Conservation (phyloP, 1,140 invertebrate species). For the Zaprionus tsacasi region DNA sequence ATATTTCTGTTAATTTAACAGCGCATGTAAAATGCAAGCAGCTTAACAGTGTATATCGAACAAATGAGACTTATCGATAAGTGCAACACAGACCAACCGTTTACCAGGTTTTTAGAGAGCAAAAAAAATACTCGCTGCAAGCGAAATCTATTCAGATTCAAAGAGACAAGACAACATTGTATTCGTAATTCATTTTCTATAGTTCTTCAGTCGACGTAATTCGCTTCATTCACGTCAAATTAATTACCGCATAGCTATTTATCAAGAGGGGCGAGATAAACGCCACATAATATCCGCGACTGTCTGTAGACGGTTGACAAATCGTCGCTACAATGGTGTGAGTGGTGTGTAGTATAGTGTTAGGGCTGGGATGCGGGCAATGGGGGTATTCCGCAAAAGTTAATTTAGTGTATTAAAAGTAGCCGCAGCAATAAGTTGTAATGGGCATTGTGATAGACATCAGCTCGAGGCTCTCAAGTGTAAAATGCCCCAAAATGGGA, state of each 20-base stretch:
- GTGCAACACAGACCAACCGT: not conserved
- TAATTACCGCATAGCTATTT: constrained; percentile 76
- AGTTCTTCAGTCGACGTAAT: constrained; percentile 28
- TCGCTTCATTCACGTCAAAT: constrained; percentile 69
- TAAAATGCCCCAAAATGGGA: constrained; percentile 69
- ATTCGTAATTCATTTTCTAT: constrained; percentile 9
- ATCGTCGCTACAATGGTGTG: constrained; percentile 12
- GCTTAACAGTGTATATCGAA: not conserved
- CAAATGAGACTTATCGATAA: not conserved
- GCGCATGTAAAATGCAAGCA: not conserved
- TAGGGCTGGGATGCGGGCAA: not conserved
- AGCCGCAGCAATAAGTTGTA: constrained; percentile 75
- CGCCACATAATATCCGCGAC: constrained; percentile 64
- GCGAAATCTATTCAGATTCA: not conserved
- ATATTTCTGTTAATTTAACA: not conserved
- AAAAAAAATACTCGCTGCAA: not conserved
- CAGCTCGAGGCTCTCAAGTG: constrained; percentile 55
- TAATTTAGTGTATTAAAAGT: constrained; percentile 81
- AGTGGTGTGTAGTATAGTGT: not conserved
- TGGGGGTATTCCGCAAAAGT: constrained; percentile 44
- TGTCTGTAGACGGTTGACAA: constrained; percentile 34
- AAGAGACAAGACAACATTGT: not conserved
- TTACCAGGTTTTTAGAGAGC: not conserved
- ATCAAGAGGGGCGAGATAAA: constrained; percentile 71
- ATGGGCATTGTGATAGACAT: constrained; percentile 68